Percentiles rank a stretch among this genome's conserved stretches.
Conservation (phyloP, 2,797 vertebrate species). For the Amblyraja radiata region DNA sequence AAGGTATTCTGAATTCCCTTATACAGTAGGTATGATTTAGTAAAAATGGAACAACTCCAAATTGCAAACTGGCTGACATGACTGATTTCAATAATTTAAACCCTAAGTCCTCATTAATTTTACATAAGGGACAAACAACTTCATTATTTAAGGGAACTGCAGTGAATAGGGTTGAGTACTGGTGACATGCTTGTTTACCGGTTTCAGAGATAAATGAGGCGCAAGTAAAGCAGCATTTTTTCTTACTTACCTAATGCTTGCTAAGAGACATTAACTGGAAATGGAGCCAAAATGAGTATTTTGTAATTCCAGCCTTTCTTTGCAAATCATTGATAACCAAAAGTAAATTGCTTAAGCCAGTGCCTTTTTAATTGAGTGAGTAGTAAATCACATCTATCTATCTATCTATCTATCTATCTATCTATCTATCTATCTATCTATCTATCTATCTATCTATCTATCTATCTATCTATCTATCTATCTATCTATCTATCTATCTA, state of each 20-base stretch:
- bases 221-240: not conserved
- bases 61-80: slow-evolving; percentile 11
- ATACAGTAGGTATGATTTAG: not conserved
- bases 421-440: no score
- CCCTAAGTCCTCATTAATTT: slow-evolving; percentile 12
- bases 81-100: slow-evolving; percentile 25
- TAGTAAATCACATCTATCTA: not conserved
- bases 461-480: no score
- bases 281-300: not conserved
- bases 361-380: not conserved
- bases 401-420: no score
- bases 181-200: not conserved
- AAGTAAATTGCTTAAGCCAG: not conserved
- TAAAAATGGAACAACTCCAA: not conserved
- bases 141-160: slow-evolving; percentile 29
- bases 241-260: not conserved
- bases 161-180: not conserved
- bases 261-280: not conserved
- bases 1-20: not conserved
- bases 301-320: not conserved
- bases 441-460: no score
- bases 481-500: no score
- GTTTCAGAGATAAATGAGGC: not conserved
- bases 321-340: not conserved
- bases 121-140: slow-evolving; percentile 24